A percentile compares a stretch with the other conserved stretches of the same genome.
Evolutionary conservation across 2,113 vertebrate genomes (phyloP).

Genomic region (Ramphastos sulfuratus): DNA sequence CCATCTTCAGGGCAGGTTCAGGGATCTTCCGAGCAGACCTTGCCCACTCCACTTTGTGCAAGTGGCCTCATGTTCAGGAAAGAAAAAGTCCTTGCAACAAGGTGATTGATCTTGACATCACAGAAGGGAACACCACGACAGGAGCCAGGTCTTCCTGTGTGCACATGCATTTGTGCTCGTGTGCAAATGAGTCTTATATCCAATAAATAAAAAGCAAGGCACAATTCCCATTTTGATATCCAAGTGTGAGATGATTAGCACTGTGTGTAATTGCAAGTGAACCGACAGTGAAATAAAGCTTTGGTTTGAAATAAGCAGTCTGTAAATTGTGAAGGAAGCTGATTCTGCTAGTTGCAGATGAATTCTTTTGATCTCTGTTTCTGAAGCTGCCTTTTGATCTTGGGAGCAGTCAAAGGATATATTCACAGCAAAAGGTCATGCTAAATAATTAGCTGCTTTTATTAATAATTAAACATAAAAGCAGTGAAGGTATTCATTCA

Average conservation of each 20-base stretch:
- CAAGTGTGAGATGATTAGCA: not conserved
- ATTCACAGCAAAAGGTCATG: not conserved
- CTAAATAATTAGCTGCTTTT: slow-evolving; percentile 30
- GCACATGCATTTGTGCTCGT: fast-evolving
- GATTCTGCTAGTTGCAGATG: not conserved
- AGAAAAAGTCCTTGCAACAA: too few relatives aligned
- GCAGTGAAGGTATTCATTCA: not conserved
- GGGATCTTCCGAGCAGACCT: too few relatives aligned
- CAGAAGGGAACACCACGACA: too few relatives aligned
- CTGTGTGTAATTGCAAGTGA: not conserved
- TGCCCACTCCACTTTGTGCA: too few relatives aligned
- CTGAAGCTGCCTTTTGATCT: slow-evolving; percentile 39
- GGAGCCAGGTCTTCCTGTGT: too few relatives aligned
- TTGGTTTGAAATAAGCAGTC: not conserved
- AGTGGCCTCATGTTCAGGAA: too few relatives aligned
- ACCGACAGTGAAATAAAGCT: not conserved
- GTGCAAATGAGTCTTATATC: not conserved
- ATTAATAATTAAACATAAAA: slow-evolving; percentile 34
- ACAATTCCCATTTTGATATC: not conserved
- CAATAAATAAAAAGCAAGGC: not conserved
- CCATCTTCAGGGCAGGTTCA: too few relatives aligned
- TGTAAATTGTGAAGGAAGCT: not conserved
- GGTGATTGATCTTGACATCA: too few relatives aligned
- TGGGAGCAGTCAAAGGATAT: not conserved
- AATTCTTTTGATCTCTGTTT: slow-evolving; percentile 35